These are phyloP conservation scores for Galbula dea DNA, from an alignment of 2,113 vertebrate genomes.

Conservation along the genomic window DNA sequence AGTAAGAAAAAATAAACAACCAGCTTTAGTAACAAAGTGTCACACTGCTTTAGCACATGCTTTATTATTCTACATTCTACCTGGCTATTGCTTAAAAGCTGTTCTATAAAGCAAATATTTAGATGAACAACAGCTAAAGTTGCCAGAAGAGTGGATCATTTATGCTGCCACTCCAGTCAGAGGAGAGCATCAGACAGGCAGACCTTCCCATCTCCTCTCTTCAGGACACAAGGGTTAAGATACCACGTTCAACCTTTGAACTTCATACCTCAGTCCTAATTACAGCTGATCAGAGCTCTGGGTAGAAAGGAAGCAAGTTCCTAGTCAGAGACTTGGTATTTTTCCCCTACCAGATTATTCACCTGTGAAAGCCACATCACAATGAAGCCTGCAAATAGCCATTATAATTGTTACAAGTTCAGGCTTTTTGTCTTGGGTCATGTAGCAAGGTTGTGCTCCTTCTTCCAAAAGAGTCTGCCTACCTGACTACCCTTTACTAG, in stretches of 20 bases:
- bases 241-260: neutral
- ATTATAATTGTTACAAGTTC: neutral
- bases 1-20: neutral
- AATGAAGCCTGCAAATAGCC: neutral
- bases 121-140: neutral
- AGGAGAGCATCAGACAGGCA: neutral
- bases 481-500: no score
- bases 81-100: neutral
- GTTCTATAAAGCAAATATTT: neutral
- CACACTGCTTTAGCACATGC: rapidly evolving
- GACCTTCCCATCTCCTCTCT: neutral
- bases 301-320: neutral
- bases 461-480: no score
- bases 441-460: neutral
- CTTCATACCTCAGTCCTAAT: neutral
- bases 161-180: neutral
- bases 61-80: neutral
- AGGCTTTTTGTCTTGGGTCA: neutral
- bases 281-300: neutral
- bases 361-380: neutral
- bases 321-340: neutral
- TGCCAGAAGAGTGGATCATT: neutral
- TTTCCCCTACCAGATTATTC: neutral
- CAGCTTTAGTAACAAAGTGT: neutral
- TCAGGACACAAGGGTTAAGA: neutral